Conservation (phyloP, 2,888 invertebrate genomes). For the Mycalesis mineus region DNA sequence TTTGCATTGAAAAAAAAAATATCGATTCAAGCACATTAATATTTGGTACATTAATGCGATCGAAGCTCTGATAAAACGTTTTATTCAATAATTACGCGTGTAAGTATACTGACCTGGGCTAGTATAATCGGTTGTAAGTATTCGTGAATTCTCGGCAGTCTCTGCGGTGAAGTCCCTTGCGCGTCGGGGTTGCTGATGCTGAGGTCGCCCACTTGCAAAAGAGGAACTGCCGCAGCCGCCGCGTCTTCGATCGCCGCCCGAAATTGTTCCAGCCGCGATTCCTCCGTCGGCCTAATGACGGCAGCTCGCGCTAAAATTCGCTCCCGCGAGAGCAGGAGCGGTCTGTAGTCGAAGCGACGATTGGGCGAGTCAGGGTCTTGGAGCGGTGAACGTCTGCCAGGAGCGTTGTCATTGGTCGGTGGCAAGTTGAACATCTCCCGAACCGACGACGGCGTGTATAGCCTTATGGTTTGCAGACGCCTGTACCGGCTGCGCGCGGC, state of each 20-base stretch:
- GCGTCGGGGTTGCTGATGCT: constrained; percentile 39
- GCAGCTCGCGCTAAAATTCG: constrained; percentile 37
- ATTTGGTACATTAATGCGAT: no score
- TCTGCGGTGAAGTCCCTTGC: constrained; percentile 42
- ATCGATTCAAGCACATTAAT: no score
- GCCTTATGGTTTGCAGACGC: constrained; percentile 62
- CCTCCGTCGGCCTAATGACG: constrained; percentile 35
- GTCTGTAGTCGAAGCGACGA: constrained; percentile 40
- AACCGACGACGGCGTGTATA: constrained; percentile 66
- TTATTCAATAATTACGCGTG: no score
- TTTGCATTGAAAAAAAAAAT: no score
- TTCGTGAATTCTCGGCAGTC: constrained; percentile 64
- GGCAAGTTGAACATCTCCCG: constrained; percentile 63
- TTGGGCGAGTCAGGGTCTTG: constrained; percentile 38
- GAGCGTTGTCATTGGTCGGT: constrained; percentile 42
- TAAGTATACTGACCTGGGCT: constrained; percentile 58
- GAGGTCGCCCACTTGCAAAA: constrained; percentile 81
- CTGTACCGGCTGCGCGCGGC: constrained; percentile 62
- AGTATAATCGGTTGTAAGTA: constrained; percentile 70
- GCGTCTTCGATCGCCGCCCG: constrained; percentile 57
- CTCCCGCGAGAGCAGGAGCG: constrained; percentile 44
- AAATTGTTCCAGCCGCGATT: constrained; percentile 39
- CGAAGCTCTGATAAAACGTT: no score
- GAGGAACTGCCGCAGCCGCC: constrained; percentile 67
- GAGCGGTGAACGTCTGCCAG: constrained; percentile 39